Evolutionary conservation across 2,113 vertebrate genomes (phyloP).

Genomic region (Anthoscopus minutus): DNA sequence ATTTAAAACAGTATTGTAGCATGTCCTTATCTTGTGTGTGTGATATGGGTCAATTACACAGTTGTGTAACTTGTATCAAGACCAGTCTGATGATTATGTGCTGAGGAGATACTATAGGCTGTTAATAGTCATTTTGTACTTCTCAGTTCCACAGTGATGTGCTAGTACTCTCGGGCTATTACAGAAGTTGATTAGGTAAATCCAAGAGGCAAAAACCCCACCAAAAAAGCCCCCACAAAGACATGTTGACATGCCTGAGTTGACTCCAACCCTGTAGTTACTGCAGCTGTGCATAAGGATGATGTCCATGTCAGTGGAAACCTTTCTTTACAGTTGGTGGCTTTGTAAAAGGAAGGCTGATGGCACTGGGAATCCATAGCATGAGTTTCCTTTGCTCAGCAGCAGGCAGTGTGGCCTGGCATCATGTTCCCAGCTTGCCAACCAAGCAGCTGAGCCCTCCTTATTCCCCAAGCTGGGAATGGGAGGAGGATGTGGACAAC

Average conservation of each 20-base stretch:
- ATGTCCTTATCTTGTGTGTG: background rate
- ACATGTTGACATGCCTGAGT: background rate
- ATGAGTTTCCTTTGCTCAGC: fast-evolving
- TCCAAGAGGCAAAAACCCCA: background rate
- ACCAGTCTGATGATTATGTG: background rate
- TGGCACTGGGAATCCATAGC: background rate
- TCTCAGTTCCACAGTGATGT: background rate
- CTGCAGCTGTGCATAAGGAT: background rate
- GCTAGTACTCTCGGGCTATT: background rate
- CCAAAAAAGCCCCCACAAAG: fast-evolving
- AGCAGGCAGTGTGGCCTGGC: background rate
- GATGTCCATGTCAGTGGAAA: background rate
- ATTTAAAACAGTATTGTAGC: background rate
- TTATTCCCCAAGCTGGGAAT: fast-evolving
- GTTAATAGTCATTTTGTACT: background rate
- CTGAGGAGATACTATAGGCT: background rate
- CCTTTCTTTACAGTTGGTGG: background rate
- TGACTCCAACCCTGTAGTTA: background rate
- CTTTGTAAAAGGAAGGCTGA: background rate
- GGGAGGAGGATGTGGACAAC: background rate
- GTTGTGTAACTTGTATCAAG: background rate
- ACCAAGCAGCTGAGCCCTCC: background rate
- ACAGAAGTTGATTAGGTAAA: background rate
- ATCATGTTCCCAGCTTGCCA: background rate
- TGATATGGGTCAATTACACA: background rate